Evolutionary conservation across 92 coral and sea anemone species (phyloP), one percentile per base, ranked within the genome.

Genomic region (Bergia sp.): DNA sequence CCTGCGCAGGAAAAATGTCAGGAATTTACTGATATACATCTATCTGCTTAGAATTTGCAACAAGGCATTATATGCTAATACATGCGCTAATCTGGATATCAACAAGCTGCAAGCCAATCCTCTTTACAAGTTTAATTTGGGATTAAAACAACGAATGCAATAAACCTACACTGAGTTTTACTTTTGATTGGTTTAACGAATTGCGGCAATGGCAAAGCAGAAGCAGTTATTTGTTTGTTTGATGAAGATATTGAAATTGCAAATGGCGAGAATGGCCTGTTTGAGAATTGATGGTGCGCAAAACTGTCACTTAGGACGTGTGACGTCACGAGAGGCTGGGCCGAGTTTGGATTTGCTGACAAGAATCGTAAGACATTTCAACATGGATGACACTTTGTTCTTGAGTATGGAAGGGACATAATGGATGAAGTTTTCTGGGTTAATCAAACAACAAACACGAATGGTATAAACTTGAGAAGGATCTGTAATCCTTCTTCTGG

Each of bases 301-400:
- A 90, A 81, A 69, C 86, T 88, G 93, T 88, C 93, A 94, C 86
- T 87, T 80, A 85, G 85, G 15, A 40, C 72, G 39, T 80, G 86
- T 94, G 94, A 94, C 97, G 97, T 94, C 97, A 94, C 89, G 89
- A 91, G 89, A 91, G 92, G 94, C 95, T 93, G 98, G 96, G 88
- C 86, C 93, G 93, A 94, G 92, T 92, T 66, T 20, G 21, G 66
- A 79, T 45, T 82, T 79, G 73, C 76, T 82, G 41, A 66, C 74
- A 64, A 82, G 3, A 82, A 40, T 82, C 86, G 75, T 23, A 89
- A 77, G 81, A 82, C 72, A 88, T 81, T 93, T 82, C 92, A 95
- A 95, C 93, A 95, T 95, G 98, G 98, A 85, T 92, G 96, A 89
- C 96, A 92, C 58, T 53, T 84, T 66, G 85, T 85, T 88, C 37